Conservation (phyloP, 2,888 invertebrate genomes). For the Thyatira batis region DNA sequence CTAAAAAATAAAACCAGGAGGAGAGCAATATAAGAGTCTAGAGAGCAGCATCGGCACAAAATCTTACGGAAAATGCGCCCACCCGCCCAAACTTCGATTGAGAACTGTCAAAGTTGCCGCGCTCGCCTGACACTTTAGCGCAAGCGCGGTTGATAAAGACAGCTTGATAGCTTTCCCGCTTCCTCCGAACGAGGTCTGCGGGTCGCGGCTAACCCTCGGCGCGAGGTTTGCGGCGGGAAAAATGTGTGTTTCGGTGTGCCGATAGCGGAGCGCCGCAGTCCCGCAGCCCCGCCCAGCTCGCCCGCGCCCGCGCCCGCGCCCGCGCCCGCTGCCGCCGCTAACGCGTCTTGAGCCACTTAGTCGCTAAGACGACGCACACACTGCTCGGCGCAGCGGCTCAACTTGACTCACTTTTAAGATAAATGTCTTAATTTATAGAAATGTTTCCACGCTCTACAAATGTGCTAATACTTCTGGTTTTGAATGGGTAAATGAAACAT, state of each 20-base stretch:
- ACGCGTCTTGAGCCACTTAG: conserved; percentile 82
- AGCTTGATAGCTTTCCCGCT: conserved; percentile 49
- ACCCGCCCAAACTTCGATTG: conserved; percentile 33
- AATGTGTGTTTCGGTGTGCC: conserved; percentile 84
- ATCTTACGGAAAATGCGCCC: conserved; percentile 17
- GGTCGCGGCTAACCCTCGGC: conserved; percentile 82
- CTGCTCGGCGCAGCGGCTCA: conserved; percentile 31
- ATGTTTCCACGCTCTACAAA: background rate
- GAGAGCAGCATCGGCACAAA: background rate
- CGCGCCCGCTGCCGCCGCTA: conserved; percentile 66
- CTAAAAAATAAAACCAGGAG: too few species aligned
- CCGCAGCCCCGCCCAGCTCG: conserved; percentile 62
- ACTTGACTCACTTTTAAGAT: background rate
- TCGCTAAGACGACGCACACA: conserved; percentile 76
- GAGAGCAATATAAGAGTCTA: background rate
- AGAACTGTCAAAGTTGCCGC: conserved; percentile 73
- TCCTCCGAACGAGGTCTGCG: conserved; percentile 76
- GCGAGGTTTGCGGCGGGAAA: conserved; percentile 83
- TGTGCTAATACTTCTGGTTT: background rate
- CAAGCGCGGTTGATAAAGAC: conserved; percentile 60
- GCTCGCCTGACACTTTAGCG: conserved; percentile 40
- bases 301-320: conserved; percentile 56
- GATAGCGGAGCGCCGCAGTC: conserved; percentile 78
- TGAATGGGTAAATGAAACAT: background rate
- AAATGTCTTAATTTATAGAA: background rate